Base-by-base conservation (phyloP, 2,113 vertebrate genomes). In the Oryzias woworae region DNA sequence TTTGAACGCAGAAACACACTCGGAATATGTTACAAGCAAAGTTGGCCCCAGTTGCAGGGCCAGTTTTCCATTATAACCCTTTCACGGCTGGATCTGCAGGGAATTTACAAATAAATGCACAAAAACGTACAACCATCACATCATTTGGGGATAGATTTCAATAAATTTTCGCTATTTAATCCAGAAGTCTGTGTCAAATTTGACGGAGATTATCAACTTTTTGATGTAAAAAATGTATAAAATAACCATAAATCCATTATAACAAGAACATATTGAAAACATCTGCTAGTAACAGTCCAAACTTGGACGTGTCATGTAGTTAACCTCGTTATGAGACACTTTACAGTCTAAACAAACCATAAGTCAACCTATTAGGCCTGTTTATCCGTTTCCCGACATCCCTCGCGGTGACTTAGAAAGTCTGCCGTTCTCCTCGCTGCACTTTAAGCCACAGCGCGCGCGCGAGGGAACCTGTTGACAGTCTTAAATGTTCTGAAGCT, bases 391-490 rank as follows among this genome's bases (percentile, higher is more conserved):
- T 45, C 44, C 14, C 14, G 47, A 53, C 50, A 20, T 24, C 52
- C 17, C 20, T 58, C 54, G 17, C 51, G 31, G 46, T 56, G 64
- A 57, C 73, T 58, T 71, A 59, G 70, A 47, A 76, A 71, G 66
- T 24, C 18, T 63, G 62, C 49, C 14, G 23, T 74, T 36, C 62
- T 76, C 70, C 72, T 69, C 24, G 18, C 48, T 80, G 89, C 63
- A 90, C 87, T 89, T 87, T 85, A 82, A 75, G 66, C 85, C 68
- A 22, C 36, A 58, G 46, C 61, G 57, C 66, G 58, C 80, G 58
- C 80, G 83, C 79, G 64, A 83, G 83, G 36, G 73, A 83, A 88
- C 81, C 82, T 88, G 87, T 84, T 85, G 82, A 80, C 86, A 86
- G 66, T 58, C 67, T 69, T 26, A 49, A 46, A 13, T 76, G 62